phyloP scores from a whole-genome alignment of 2,888 invertebrate genomes.

The Cenopis cana region DNA sequence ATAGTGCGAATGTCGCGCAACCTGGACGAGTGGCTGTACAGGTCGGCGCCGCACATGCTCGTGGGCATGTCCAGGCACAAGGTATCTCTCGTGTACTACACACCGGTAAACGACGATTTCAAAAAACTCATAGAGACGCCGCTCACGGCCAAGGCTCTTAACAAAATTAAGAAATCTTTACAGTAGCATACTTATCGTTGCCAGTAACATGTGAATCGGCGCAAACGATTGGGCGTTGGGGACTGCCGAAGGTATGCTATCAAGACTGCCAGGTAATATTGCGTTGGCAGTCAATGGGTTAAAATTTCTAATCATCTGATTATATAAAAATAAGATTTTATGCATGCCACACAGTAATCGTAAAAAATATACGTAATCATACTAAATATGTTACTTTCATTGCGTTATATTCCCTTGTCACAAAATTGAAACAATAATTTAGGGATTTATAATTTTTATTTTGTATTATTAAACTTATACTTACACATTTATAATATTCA shows the following conservation, averaged over 20 bases:
- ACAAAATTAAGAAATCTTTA: background rate
- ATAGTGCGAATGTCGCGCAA: conserved; percentile 34
- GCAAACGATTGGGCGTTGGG: too few species aligned
- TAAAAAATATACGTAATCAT: too few species aligned
- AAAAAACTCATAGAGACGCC: conserved; percentile 26
- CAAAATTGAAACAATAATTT: background rate
- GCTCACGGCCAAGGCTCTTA: conserved; percentile 7
- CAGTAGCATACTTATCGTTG: background rate
- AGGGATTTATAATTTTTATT: too few species aligned
- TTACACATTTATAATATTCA: background rate
- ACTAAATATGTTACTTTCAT: too few species aligned
- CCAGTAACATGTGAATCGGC: too few species aligned
- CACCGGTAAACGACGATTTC: conserved; percentile 22
- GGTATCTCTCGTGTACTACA: conserved; percentile 29
- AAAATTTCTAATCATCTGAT: too few species aligned
- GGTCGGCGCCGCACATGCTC: conserved; percentile 29
- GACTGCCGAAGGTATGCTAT: too few species aligned
- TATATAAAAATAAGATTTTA: too few species aligned
- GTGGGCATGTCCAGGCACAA: conserved; percentile 39
- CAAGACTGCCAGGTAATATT: too few species aligned
- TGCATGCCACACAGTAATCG: too few species aligned
- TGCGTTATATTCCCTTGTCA: too few species aligned
- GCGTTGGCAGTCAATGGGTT: too few species aligned
- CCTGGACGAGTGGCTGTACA: conserved; percentile 13
- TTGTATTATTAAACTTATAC: background rate